Conservation (phyloP, 2,888 invertebrate genomes). For the Chesias legatella region DNA sequence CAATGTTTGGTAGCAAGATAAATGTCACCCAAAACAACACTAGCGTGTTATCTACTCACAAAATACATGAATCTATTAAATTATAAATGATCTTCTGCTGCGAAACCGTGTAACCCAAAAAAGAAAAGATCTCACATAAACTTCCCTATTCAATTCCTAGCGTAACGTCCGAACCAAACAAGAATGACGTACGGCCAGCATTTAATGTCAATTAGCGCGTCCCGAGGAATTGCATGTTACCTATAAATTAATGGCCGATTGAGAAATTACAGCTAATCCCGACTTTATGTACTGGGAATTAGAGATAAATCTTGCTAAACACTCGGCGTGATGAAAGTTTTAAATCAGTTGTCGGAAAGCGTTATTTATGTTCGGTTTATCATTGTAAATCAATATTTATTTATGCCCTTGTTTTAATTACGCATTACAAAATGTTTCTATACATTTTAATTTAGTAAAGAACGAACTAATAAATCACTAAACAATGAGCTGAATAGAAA, state of each 20-base stretch:
- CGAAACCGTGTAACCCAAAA: slow-evolving; percentile 15
- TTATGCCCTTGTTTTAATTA: slow-evolving; percentile 2
- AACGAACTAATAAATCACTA: slow-evolving; percentile 13
- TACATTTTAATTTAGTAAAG: neutral
- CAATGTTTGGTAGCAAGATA: too few species aligned
- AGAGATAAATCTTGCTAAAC: slow-evolving; percentile 8
- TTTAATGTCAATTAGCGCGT: slow-evolving; percentile 71
- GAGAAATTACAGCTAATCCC: slow-evolving; percentile 25
- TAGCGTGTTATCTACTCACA: neutral
- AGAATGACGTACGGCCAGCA: slow-evolving; percentile 60
- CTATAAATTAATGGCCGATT: slow-evolving; percentile 47
- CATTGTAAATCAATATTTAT: slow-evolving; percentile 13
- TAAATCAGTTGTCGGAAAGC: slow-evolving; percentile 8
- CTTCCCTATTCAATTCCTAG: slow-evolving; percentile 42
- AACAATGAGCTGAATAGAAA: slow-evolving; percentile 33
- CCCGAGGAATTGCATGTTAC: slow-evolving; percentile 41
- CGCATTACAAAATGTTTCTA: slow-evolving; percentile 7
- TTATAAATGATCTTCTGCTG: slow-evolving; percentile 3
- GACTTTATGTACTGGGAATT: slow-evolving; percentile 32
- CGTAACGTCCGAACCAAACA: slow-evolving; percentile 51
- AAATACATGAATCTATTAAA: too few species aligned
- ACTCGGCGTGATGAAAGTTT: slow-evolving; percentile 2
- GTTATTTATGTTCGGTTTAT: slow-evolving; percentile 8
- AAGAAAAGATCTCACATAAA: slow-evolving; percentile 17
- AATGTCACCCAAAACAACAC: neutral